These are phyloP conservation scores for Mormoops blainvillei DNA, from an alignment of 2,113 vertebrate species.

Conservation along the genomic window DNA sequence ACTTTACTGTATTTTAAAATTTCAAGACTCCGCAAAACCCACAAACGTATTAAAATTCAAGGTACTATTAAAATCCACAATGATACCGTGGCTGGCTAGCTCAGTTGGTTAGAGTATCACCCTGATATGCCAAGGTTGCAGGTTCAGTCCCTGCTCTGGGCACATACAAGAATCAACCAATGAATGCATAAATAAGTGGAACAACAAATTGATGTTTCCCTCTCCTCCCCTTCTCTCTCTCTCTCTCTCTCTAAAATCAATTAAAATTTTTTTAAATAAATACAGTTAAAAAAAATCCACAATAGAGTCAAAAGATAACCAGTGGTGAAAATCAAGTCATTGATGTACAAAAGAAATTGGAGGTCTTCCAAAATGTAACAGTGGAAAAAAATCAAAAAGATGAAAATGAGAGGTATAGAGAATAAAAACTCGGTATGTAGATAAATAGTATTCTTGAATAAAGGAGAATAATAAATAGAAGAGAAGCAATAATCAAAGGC, in stretches of 20 bases:
- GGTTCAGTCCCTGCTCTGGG: too few species aligned
- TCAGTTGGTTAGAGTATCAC: neutral
- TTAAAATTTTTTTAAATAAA: too few species aligned
- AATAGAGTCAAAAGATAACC: neutral
- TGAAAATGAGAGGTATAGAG: neutral
- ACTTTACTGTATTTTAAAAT: neutral
- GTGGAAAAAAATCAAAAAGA: neutral
- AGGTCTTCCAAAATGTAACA: neutral
- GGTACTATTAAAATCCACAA: neutral
- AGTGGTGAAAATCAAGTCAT: neutral
- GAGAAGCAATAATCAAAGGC: neutral
- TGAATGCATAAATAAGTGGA: too few species aligned
- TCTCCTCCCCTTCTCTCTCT: too few species aligned
- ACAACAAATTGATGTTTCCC: too few species aligned
- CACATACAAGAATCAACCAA: too few species aligned
- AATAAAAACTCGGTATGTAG: neutral
- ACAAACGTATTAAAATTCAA: neutral
- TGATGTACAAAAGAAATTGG: neutral
- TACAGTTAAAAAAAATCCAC: neutral
- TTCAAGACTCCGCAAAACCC: neutral
- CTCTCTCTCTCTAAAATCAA: too few species aligned
- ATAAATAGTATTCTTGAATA: neutral
- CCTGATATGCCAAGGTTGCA: too few species aligned
- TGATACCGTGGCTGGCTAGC: neutral
- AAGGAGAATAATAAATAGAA: neutral